Evolutionary conservation across 2,888 invertebrate genomes (phyloP).

Genomic region (Drosophila conformis): DNA sequence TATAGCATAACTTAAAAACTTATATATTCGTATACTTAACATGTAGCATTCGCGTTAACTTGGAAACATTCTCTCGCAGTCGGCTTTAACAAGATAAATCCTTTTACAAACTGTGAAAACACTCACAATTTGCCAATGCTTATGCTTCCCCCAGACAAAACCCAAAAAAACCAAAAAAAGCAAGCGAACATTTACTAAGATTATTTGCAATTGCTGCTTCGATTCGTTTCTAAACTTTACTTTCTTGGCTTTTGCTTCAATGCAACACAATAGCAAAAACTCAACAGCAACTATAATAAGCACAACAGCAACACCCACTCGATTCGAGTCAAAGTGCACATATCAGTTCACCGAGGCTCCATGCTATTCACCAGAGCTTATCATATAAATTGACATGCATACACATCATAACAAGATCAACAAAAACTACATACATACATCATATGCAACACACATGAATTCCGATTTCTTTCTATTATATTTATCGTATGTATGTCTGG

Average conservation of each 20-base stretch:
- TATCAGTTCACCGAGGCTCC: constrained; percentile 29
- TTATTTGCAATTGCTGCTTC: constrained; percentile 49
- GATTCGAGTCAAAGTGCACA: constrained; percentile 37
- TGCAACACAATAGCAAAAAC: constrained; percentile 63
- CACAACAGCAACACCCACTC: constrained; percentile 33
- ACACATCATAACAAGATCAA: constrained; percentile 20
- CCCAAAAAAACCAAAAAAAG: constrained; percentile 6
- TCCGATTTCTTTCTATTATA: constrained; percentile 36
- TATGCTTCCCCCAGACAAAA: constrained; percentile 35
- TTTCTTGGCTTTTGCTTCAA: constrained; percentile 62
- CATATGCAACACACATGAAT: constrained; percentile 36
- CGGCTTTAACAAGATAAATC: constrained; percentile 67
- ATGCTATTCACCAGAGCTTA: constrained; percentile 57
- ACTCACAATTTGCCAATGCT: constrained; percentile 34
- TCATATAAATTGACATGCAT: constrained; percentile 73
- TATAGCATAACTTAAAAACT: constrained; percentile 47
- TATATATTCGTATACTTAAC: constrained; percentile 25
- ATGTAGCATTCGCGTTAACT: constrained; percentile 35
- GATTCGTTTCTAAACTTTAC: constrained; percentile 47
- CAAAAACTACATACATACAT: constrained; percentile 14
- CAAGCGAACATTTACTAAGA: constrained; percentile 23
- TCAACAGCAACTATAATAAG: constrained; percentile 12
- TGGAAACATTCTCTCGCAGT: constrained; percentile 31
- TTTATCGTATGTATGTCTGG: constrained; percentile 48
- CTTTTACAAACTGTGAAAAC: constrained; percentile 47